Conservation (phyloP, 1,140 invertebrate species). For the Teleogryllus occipitalis region DNA sequence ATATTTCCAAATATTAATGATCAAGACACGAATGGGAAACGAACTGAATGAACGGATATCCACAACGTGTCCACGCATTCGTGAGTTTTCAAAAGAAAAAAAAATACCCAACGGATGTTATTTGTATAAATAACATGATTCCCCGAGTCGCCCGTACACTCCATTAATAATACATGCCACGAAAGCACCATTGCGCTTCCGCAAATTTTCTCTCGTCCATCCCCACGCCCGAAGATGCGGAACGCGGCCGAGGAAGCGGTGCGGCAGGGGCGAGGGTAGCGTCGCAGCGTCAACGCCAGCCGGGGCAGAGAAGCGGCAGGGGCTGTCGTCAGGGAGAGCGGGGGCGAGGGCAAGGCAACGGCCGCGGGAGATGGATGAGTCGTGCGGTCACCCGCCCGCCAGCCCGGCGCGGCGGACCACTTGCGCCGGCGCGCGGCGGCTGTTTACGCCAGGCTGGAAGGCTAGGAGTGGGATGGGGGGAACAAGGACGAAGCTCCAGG, state of each 20-base stretch:
- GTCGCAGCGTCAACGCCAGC: neutral
- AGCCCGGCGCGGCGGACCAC: neutral
- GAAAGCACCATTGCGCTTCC: neutral
- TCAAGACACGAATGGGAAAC: no score
- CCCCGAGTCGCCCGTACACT: no score
- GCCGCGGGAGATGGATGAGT: neutral
- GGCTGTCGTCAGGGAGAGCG: no score
- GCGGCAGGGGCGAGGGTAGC: neutral
- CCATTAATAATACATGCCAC: neutral
- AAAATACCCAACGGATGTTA: no score
- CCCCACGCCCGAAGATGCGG: neutral
- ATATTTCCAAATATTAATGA: no score
- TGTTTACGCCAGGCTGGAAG: neutral
- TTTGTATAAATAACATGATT: no score
- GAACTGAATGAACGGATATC: no score
- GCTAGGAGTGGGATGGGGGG: neutral
- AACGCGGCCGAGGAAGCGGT: no score
- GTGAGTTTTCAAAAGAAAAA: no score
- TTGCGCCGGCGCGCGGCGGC: no score
- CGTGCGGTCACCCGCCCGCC: neutral
- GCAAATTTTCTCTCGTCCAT: neutral
- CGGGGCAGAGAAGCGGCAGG: neutral
- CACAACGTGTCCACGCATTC: no score
- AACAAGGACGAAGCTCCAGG: neutral
- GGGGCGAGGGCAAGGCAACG: no score